Base-by-base conservation (phyloP, 2,888 invertebrate species). In the Apamea sordens region DNA sequence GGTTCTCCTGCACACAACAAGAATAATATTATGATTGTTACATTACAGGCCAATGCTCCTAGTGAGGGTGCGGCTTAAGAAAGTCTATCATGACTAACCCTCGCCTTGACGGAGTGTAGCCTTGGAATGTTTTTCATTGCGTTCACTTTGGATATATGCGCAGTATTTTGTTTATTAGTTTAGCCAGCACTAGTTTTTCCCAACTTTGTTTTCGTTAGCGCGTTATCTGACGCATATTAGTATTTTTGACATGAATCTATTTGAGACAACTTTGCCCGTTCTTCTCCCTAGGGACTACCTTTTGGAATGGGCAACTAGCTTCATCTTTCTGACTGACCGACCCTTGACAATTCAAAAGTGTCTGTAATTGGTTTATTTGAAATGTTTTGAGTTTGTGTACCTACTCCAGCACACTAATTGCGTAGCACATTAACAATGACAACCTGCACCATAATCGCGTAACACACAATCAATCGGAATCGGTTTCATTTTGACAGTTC, bases 121-220 rank as follows among this genome's bases (percentile, higher is more conserved):
- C 79, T 79, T 80, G 68, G 24, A 32, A 11, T 44, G 8, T 32
- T 32, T 32, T 32, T n/a, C n/a, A n/a, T 44, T 64, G 61, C 71
- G 41, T 79, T 67, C 67, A 59, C 72, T 65, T 36, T 18, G 3
- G 5, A n/a, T 61, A n/a, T 61, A 15, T 72, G 44, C 79, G 79
- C n/a, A 56, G 56, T 56, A 56, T n/a, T 24, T 44, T 80, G 24
- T 80, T 80, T 81, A 28, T 67, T 36, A 3, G 24, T 24, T 64
- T 36, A 28, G 13, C 50, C 10, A 6, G 4, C 28, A 36, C 15
- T 41, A n/a, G 64, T 28, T 70, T 81, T 61, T 53, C 18, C 11
- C 41, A 11, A 70, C 50, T 13, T 44, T 65, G 69, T 80, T 79
- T 72, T 79, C 1, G 18, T 69, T 73, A 56, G 65, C 69, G 47